These are phyloP conservation scores for Staurois parvus DNA, from an alignment of 2,797 vertebrate species.

Conservation along the genomic window DNA sequence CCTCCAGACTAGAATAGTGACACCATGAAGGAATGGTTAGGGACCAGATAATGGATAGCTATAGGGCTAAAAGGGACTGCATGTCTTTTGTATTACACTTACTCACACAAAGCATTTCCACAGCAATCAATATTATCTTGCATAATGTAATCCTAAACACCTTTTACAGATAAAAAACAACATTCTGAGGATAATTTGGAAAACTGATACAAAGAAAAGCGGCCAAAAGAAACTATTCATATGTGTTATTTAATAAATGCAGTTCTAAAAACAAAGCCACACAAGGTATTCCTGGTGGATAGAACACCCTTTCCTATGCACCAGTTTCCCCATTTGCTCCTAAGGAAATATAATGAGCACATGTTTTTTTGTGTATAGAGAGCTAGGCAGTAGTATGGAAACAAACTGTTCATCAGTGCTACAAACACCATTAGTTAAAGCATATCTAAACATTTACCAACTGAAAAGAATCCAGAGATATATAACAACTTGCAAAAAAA, in stretches of 20 bases:
- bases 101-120: neutral
- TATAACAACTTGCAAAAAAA: no score
- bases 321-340: neutral
- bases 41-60: conserved; percentile 10
- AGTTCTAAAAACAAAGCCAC: neutral
- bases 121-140: neutral
- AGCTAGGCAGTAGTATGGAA: no score
- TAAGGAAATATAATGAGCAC: no score
- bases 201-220: neutral
- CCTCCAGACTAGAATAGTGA: conserved; percentile 87
- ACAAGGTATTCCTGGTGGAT: neutral
- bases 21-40: conserved; percentile 45
- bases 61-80: conserved; percentile 4
- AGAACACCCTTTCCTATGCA: neutral
- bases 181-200: neutral
- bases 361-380: no score
- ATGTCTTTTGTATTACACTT: neutral
- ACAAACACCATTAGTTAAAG: no score
- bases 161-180: neutral
- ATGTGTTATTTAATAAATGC: neutral
- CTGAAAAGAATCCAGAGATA: no score
- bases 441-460: no score
- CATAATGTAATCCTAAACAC: neutral
- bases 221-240: no score
- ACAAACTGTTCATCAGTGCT: no score